A percentile compares a stretch with the other conserved stretches of the same genome.
phyloP scores from a whole-genome alignment of 2,113 vertebrate species.

The Hassar affinis region DNA sequence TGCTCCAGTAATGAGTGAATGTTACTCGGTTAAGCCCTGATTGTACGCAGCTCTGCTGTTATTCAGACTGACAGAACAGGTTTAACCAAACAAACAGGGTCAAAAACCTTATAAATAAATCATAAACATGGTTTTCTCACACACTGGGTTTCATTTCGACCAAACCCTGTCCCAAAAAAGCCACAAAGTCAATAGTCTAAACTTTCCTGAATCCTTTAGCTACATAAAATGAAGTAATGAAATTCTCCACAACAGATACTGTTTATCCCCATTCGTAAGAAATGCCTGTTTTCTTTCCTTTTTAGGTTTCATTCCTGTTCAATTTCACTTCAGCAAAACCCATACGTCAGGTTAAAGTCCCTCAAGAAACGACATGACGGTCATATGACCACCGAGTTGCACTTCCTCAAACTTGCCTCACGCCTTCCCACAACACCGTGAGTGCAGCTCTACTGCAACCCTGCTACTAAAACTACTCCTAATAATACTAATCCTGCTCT shows the following conservation, averaged over 20 bases:
- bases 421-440: slow-evolving; percentile 36
- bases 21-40: not conserved
- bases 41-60: not conserved
- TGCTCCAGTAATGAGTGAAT: not conserved
- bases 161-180: not conserved
- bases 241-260: too few relatives aligned
- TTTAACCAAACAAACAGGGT: too few relatives aligned
- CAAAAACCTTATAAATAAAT: too few relatives aligned
- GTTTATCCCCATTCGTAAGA: too few relatives aligned
- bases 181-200: not conserved
- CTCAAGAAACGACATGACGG: slow-evolving; percentile 21
- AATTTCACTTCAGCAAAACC: not conserved
- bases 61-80: not conserved
- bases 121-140: too few relatives aligned
- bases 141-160: not conserved
- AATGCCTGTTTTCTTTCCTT: not conserved
- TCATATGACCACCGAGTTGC: slow-evolving; percentile 55
- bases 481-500: not conserved
- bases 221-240: not conserved
- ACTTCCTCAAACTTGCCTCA: slow-evolving; percentile 47
- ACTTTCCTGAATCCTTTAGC: not conserved
- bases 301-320: not conserved
- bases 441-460: not conserved
- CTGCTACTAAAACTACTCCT: not conserved
- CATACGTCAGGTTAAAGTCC: slow-evolving; percentile 37